Conservation (phyloP, 2,888 invertebrate species). For the Laspeyria flexula region DNA sequence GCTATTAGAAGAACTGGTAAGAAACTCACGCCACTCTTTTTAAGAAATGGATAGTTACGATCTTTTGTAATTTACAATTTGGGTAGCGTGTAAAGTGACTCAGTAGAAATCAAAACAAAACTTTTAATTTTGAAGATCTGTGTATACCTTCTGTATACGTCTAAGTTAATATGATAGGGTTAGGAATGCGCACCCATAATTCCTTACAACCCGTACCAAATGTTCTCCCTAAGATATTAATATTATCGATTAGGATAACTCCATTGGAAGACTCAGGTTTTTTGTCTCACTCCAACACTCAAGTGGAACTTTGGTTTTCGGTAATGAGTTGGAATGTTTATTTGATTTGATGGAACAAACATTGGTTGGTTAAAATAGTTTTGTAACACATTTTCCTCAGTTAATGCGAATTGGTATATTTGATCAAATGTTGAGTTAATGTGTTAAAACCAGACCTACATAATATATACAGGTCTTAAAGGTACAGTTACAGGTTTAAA, state of each 20-base stretch:
- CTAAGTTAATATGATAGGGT: constrained; percentile 29
- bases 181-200: constrained; percentile 45
- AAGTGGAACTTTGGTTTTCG: constrained; percentile 5
- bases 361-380: neutral
- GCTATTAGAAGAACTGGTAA: too few species aligned
- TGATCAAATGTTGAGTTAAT: neutral
- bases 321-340: neutral
- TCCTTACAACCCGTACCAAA: constrained; percentile 36
- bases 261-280: constrained; percentile 20
- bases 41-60: too few species aligned
- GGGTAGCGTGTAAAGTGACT: too few species aligned
- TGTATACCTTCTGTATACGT: too few species aligned
- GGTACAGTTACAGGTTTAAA: too few species aligned
- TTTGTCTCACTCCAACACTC: constrained; percentile 29
- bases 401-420: neutral
- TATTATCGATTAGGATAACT: constrained; percentile 45
- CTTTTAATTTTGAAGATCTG: too few species aligned
- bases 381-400: neutral
- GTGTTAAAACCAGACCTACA: neutral
- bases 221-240: constrained; percentile 40
- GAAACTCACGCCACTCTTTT: too few species aligned
- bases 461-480: too few species aligned
- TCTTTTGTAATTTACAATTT: too few species aligned
- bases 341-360: neutral
- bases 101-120: too few species aligned